Conservation (phyloP, 1,140 invertebrate genomes). For the Drosophila gunungcola region DNA sequence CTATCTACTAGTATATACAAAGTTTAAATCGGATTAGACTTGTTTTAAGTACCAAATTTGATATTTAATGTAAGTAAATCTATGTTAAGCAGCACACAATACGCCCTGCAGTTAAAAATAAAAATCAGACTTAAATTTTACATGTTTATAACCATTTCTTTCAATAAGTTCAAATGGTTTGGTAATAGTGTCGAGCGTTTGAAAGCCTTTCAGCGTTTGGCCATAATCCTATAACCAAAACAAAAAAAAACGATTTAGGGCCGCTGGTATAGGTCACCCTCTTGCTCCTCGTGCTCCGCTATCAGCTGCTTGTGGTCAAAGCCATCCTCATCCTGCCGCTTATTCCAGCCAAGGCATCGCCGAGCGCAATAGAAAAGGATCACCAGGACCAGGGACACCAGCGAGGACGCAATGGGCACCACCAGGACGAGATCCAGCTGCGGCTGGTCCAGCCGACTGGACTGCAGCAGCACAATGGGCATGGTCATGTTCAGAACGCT, state of each 20-base stretch:
- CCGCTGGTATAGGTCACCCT: constrained; percentile 15
- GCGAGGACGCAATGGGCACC: constrained; percentile 52
- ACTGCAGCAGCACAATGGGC: constrained; percentile 61
- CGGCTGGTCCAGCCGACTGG: constrained; percentile 54
- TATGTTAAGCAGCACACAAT: too few relatives aligned
- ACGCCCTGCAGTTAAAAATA: too few relatives aligned
- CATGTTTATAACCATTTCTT: too few relatives aligned
- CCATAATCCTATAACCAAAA: neutral
- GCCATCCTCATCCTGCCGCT: constrained; percentile 38
- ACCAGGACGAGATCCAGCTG: constrained; percentile 56
- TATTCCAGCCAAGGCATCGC: constrained; percentile 53
- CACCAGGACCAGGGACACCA: constrained; percentile 47
- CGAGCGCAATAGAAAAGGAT: constrained; percentile 50
- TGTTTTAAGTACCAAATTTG: too few relatives aligned
- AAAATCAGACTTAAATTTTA: too few relatives aligned
- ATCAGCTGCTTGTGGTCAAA: constrained; percentile 54
- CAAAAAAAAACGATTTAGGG: neutral
- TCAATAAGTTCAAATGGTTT: too few relatives aligned
- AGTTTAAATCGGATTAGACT: too few relatives aligned
- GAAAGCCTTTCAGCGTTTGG: too few relatives aligned
- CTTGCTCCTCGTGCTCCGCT: constrained; percentile 30
- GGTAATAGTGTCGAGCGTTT: too few relatives aligned
- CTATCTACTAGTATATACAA: too few relatives aligned
- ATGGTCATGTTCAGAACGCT: constrained; percentile 67
- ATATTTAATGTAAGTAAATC: too few relatives aligned